These are phyloP conservation scores for Hyphantria cunea DNA, from an alignment of 1,140 invertebrate species.

Conservation along the genomic window DNA sequence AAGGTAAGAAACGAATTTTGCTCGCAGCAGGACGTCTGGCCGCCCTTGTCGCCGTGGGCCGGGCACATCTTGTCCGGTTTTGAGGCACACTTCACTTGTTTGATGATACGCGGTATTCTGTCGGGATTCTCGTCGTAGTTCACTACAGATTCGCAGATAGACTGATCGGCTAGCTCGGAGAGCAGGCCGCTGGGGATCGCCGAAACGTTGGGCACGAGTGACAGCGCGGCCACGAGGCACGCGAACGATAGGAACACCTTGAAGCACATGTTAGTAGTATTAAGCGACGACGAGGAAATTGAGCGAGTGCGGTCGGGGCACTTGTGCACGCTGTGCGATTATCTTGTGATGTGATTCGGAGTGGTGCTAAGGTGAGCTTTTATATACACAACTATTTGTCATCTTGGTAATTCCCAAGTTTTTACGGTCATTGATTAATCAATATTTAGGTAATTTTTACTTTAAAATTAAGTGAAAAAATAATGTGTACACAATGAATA, in stretches of 20 bases:
- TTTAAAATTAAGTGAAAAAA: too few species aligned
- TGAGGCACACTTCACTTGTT: neutral
- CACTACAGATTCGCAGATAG: neutral
- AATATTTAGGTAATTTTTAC: too few species aligned
- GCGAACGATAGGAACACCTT: neutral
- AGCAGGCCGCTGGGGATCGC: neutral
- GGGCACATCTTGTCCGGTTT: neutral
- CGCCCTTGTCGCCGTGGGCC: constrained; percentile 8
- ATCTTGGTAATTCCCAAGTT: too few species aligned
- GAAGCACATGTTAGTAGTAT: neutral
- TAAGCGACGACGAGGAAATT: too few species aligned
- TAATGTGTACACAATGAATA: too few species aligned
- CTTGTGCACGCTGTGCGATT: too few species aligned
- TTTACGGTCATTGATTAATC: too few species aligned
- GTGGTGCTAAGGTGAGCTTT: too few species aligned
- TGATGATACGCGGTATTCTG: neutral
- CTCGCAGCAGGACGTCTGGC: constrained; percentile 3
- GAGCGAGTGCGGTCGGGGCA: too few species aligned
- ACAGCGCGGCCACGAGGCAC: neutral
- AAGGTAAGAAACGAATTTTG: neutral
- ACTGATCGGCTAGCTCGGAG: neutral
- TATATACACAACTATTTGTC: too few species aligned
- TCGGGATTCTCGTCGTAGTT: neutral
- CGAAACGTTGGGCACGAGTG: neutral
- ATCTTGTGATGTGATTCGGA: too few species aligned